Evolutionary conservation across 2,113 vertebrate species (phyloP).

Genomic region (Tor tambroides): DNA sequence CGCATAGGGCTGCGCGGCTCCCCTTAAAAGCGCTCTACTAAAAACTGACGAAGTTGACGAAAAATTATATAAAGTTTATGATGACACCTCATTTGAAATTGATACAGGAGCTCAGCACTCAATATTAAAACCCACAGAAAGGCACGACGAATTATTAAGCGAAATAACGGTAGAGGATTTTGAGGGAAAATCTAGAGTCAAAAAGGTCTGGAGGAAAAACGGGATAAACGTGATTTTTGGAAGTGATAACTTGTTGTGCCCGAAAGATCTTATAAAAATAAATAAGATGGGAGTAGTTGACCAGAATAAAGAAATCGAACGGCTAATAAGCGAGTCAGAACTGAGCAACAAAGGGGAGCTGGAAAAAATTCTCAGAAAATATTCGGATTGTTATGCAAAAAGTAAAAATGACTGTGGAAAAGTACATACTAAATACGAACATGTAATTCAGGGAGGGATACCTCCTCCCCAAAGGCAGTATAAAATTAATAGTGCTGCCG

Average conservation of each 20-base stretch:
- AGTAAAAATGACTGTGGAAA: background rate
- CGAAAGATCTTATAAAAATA: background rate
- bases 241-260: background rate
- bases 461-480: background rate
- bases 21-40: no score
- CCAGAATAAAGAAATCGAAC: background rate
- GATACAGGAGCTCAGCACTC: background rate
- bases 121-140: background rate
- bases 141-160: no score
- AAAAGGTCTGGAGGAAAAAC: background rate
- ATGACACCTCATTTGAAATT: background rate
- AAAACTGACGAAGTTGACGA: background rate
- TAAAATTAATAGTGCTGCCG: background rate
- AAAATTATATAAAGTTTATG: no score
- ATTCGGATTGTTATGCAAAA: background rate
- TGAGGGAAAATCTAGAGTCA: accelerated
- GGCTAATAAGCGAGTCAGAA: background rate
- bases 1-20: no score
- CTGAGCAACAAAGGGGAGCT: background rate
- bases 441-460: background rate
- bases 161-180: background rate
- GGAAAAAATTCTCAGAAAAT: background rate
- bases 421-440: background rate
- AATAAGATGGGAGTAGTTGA: background rate
- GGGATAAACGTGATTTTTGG: background rate